Conservation (phyloP, 1,140 invertebrate species). For the Drosophila lowei region DNA sequence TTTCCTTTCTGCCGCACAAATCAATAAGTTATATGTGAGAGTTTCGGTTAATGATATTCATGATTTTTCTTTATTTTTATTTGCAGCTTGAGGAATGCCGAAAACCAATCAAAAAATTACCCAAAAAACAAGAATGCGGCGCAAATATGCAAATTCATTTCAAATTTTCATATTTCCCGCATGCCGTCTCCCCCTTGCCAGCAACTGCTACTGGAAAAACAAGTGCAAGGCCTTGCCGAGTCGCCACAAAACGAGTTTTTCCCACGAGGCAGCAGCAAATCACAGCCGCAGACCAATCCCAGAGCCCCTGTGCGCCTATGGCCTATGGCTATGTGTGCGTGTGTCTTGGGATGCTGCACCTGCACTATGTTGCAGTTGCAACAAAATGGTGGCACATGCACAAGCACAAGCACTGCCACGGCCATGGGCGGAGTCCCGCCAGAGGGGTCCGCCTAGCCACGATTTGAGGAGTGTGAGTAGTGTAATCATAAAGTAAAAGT, state of each 20-base stretch:
- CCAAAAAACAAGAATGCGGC: too few species aligned
- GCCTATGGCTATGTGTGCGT: background rate
- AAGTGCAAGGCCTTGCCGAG: background rate
- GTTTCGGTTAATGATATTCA: constrained; percentile 47
- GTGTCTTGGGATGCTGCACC: constrained; percentile 25
- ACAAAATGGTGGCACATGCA: constrained; percentile 24
- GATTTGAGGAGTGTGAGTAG: too few species aligned
- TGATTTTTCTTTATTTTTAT: constrained; percentile 17
- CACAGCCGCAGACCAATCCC: constrained; percentile 41
- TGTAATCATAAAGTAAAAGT: too few species aligned
- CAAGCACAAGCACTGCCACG: background rate
- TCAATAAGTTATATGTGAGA: constrained; percentile 56
- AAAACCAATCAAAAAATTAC: background rate
- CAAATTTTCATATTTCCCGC: too few species aligned
- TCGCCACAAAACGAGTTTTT: constrained; percentile 23
- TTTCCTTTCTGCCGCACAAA: constrained; percentile 26
- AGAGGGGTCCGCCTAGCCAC: background rate
- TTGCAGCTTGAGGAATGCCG: constrained; percentile 1
- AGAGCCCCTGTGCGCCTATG: constrained; percentile 8
- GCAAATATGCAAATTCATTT: too few species aligned
- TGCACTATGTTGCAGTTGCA: constrained; percentile 9
- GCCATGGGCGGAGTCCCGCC: background rate
- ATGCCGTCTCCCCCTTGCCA: background rate
- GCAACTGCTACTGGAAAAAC: background rate
- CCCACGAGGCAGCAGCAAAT: constrained; percentile 17